phyloP scores from a whole-genome alignment of 2,797 vertebrate species.

The Coranthus polyacanthus region DNA sequence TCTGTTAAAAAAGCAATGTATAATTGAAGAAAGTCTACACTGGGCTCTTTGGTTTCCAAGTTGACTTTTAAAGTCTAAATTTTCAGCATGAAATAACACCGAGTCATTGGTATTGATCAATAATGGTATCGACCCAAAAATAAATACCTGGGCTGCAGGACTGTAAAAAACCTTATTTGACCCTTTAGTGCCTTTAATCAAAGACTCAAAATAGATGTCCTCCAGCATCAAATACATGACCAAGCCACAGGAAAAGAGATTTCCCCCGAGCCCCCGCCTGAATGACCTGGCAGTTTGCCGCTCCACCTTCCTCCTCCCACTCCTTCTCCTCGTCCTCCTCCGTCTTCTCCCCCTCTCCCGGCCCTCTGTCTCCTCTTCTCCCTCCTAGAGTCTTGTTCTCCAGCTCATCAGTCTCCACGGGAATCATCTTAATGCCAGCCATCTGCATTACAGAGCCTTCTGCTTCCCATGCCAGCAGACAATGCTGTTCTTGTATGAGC shows the following conservation, averaged over 20 bases:
- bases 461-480: conserved; percentile 18
- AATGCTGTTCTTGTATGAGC: conserved; percentile 26
- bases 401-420: conserved; percentile 19
- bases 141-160: background rate
- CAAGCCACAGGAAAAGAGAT: background rate
- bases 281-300: background rate
- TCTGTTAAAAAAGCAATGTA: too few relatives aligned
- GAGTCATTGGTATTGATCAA: background rate
- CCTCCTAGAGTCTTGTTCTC: conserved; percentile 15
- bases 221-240: background rate
- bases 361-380: conserved; percentile 12
- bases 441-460: conserved; percentile 40
- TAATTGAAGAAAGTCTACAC: too few relatives aligned
- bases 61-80: background rate
- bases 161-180: conserved; percentile 5
- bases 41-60: background rate
- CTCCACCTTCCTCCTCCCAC: background rate
- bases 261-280: background rate
- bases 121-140: background rate
- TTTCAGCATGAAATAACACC: background rate
- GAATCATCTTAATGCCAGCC: conserved; percentile 33
- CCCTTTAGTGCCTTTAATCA: background rate
- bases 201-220: background rate
- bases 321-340: background rate
- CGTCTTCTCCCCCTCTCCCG: background rate